Conservation (phyloP, 2,113 vertebrate genomes). For the Dipodomys merriami region DNA sequence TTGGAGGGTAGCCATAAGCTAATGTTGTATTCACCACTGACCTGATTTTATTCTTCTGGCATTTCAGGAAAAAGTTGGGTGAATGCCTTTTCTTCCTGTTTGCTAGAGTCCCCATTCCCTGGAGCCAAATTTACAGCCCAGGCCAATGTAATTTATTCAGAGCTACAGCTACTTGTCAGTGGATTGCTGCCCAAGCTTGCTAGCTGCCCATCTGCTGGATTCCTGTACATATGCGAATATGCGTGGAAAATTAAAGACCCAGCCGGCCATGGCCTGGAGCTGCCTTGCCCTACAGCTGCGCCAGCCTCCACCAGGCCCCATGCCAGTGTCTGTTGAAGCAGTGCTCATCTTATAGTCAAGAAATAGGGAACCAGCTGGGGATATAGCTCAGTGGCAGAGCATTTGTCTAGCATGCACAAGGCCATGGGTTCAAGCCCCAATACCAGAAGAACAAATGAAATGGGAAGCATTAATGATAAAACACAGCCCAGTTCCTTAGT, state of each 20-base stretch:
- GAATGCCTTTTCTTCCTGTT: constrained; percentile 83
- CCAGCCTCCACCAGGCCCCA: not conserved
- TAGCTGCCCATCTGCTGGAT: constrained; percentile 52
- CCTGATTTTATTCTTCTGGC: constrained; percentile 86
- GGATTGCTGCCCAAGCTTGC: constrained; percentile 55
- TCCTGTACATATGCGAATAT: constrained; percentile 53
- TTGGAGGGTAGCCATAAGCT: constrained; percentile 85
- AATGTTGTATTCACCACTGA: constrained; percentile 88
- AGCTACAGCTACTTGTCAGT: constrained; percentile 75
- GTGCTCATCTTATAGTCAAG: constrained; percentile 3
- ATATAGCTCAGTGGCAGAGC: not conserved
- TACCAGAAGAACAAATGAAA: not conserved
- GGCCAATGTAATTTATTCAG: constrained; percentile 84
- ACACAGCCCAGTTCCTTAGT: not conserved
- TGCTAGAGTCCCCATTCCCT: constrained; percentile 79
- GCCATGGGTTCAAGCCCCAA: not conserved
- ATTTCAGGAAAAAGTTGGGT: constrained; percentile 86
- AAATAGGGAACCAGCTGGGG: not conserved
- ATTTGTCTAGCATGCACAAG: not conserved
- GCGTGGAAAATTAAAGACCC: constrained; percentile 58
- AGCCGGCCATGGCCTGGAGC: not conserved
- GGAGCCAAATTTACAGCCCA: constrained; percentile 80
- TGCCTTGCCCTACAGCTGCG: constrained; percentile 40
- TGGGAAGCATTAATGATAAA: not conserved
- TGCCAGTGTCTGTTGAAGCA: not conserved